Evolutionary conservation across 2,113 vertebrate species (phyloP), one percentile per base, ranked within the genome.

Genomic region (Prochilodus magdalenae): DNA sequence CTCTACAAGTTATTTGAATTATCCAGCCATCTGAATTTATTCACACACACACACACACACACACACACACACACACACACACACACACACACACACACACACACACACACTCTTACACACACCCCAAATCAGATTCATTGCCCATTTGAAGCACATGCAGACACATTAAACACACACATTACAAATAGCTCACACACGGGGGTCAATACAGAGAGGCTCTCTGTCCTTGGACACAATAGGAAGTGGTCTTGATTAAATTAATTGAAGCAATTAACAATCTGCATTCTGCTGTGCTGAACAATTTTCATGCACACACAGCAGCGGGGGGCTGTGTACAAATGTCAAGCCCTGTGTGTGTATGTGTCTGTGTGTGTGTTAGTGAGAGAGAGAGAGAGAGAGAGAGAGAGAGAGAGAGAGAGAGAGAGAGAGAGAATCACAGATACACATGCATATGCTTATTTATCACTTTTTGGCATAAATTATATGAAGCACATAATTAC

Each of bases 141-240:
- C 24, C 59, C 59, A 76, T 76, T 36, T 10, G 20, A 55, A 60
- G 18, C 33, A 72, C 77, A 57, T 29, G 60, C 20, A 70, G 15
- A 70, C n/a, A 44, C 53, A 62, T 62, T 59, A 62, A 44, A 44
- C 33, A 33, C 1, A 33, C 51, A 26, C 65, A 70, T 24, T 63
- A 53, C 57, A 73, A 53, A 53, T 44, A 59, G 26, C 76, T 66
- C 36, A 75, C 62, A 75, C 77, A 80, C 66, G 60, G 36, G 16
- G 40, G 20, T 81, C 27, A 20, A 27, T 62, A 74, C 18, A 18
- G 44, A 73, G 14, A 36, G 22, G 20, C 73, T 69, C 27, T 7
- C 73, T 49, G 33, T 70, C 80, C 65, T 69, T 82, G 80, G 18
- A 60, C 36, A 82, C 51, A 82, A 70, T 55, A 29, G 60, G 27